Evolutionary conservation across 23 tunicate genomes (phyloP), one percentile per base, ranked within the genome.

Genomic region (Ascidia mentula): DNA sequence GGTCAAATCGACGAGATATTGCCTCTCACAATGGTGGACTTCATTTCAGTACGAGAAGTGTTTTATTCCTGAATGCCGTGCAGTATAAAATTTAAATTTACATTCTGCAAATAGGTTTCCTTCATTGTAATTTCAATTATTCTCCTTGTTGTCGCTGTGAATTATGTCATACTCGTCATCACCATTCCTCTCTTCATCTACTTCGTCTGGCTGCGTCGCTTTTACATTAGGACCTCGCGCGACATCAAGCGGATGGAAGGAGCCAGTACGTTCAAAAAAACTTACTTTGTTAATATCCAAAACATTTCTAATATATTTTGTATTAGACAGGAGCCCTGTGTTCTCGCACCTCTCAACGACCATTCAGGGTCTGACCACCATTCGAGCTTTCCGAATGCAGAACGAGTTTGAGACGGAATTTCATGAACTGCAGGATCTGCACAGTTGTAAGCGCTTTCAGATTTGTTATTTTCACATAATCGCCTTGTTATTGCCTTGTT

Each of bases 221-320:
- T 89, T 79, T 95, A 84, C 39, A 69, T 90, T 31, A 78, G 59
- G 37, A 86, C 92, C 36, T 92, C 99, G 59, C 75, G 96, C 33
- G 96, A 95, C 38, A 79, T 95, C 40, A 95, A 95, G 76, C 61
- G 99, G 40, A 87, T 95, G 32, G 99, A 95, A 74, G 99, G 96
- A 40, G 77, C 86, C 0, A 73, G 97, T 91, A 78, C n/a, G n/a
- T n/a, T n/a, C n/a, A n/a, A n/a, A n/a, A n/a, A n/a, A n/a, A n/a
- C n/a, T n/a, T n/a, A n/a, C n/a, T n/a, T 28, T 53, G 7, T 53
- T 6, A 53, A 26, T 5, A 1, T 53, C 2, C 4, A 28, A 53
- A 20, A 53, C 22, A 3, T 53, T 53, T 6, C 2, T 6, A 20
- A 5, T 3, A 5, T 9, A 9, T 28, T 15, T 5, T 9, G 7